These are phyloP conservation scores for Donacobius atricapilla DNA, from an alignment of 2,113 vertebrate species.

Conservation along the genomic window DNA sequence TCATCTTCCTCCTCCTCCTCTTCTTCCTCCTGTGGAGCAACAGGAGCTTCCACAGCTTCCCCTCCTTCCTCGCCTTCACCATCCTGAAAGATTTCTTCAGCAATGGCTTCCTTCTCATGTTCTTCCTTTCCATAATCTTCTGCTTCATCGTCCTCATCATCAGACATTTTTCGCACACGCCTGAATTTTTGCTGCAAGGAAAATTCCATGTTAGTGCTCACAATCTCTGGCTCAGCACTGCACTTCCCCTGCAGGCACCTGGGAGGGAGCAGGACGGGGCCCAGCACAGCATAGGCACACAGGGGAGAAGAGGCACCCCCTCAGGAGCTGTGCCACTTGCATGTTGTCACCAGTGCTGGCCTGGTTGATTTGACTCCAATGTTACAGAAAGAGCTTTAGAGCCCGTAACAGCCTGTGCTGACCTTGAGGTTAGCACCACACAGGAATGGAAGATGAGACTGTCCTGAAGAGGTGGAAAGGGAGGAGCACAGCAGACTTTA, in stretches of 20 bases:
- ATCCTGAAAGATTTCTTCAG: constrained; percentile 95
- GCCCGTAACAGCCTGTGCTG: background rate
- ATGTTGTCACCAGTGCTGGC: background rate
- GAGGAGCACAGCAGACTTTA: background rate
- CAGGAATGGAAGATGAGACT: background rate
- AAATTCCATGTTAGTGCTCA: background rate
- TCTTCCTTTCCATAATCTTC: constrained; percentile 84
- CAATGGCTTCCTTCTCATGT: constrained; percentile 92
- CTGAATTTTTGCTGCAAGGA: constrained; percentile 89
- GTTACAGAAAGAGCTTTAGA: background rate
- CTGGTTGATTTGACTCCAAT: background rate
- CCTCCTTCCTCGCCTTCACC: constrained; percentile 91
- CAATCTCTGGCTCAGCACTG: background rate
- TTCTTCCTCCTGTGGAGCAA: constrained; percentile 79
- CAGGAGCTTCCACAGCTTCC: constrained; percentile 79
- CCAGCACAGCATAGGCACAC: background rate
- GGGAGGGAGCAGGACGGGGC: background rate
- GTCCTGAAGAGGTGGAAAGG: background rate
- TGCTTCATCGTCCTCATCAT: constrained; percentile 93
- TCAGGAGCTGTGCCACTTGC: background rate
- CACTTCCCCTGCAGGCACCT: background rate
- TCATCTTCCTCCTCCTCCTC: constrained; percentile 94
- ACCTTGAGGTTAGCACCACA: background rate
- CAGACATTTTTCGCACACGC: constrained; percentile 91
- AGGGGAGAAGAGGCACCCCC: background rate